Evolutionary conservation across 1,140 invertebrate species (phyloP), one percentile per base, ranked within the genome.

Genomic region (Harpegnathos saltator): DNA sequence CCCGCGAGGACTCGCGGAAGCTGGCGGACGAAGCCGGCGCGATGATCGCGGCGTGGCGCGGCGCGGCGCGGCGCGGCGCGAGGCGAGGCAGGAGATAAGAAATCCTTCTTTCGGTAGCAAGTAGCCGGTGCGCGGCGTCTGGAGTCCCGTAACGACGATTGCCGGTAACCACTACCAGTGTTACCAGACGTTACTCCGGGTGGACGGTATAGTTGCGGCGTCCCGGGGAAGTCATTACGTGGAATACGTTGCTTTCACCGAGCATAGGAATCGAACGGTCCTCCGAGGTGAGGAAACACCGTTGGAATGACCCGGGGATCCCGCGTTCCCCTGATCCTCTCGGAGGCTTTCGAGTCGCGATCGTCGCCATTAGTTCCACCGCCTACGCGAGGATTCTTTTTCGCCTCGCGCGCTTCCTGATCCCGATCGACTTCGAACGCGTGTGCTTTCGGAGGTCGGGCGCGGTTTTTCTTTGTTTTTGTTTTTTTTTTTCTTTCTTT

Each of bases 61-160:
- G 48, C 11, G 33, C 29, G 54, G 48, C 73, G 56, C 54, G 62
- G n/a, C n/a, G n/a, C 29, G 54, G 48, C 11, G 33, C 29, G 54
- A 52, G 78, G 56, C 54, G 62, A 77, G 58, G 48, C 22, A 22
- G 33, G 52, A 65, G 71, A 82, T 54, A 56, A 75, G 59, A 68
- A 50, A 78, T 73, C 48, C 75, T 72, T 88, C 75, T 82, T 84
- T 81, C 72, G 82, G 90, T 89, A 85, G 80, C 69, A 72, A 82
- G 38, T 44, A 44, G 89, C 84, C 88, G 89, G 89, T 92, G 84
- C 44, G 17, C 75, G 88, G n/a, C 86, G 87, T 86, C 65, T 82
- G 82, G 80, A 91, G 91, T 92, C 90, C 91, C 91, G 91, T 91
- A 92, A 92, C 86, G 89, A 86, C 89, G 87, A 90, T 85, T 82